Evolutionary conservation across 1,140 invertebrate genomes (phyloP), one percentile per base, ranked within the genome.

Genomic region (Nymphalis io): DNA sequence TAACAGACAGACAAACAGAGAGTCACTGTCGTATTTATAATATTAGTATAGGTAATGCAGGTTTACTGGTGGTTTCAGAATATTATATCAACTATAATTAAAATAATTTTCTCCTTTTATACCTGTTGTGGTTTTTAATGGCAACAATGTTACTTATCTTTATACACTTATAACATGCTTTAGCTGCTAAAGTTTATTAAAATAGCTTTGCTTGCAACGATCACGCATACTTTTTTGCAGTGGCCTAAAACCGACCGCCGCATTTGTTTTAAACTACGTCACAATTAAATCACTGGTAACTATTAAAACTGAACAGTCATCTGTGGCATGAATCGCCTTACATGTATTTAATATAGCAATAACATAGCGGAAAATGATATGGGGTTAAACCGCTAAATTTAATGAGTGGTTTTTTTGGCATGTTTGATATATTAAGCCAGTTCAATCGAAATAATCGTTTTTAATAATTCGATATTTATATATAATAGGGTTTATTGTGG

Each of bases 181-280:
- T 60, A 55, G 68, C 76, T 82, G 81, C 85, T 85, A 85, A 84
- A 81, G 78, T 78, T 83, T 80, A 83, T 84, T 87, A 82, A 84
- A 83, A 83, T 86, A 48, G 44, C 57, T 67, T n/a, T 4, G 13
- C 13, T 44, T 27, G 18, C 51, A 55, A 55, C 21, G 21, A 55
- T 55, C 51, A 55, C 51, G 51, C 51, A 55, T 55, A 55, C 21
- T 27, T 27, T 16, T 51, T 55, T 55, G 21, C 21, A 13, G 21
- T 27, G 20, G 18, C 51, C 61, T 72, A 73, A 72, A 74, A 68
- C 77, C 73, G 70, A 75, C 71, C 15, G 23, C 39, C 4, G 81
- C 75, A 73, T 64, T 74, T 72, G 76, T 84, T 84, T 87, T 85
- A 79, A 79, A 76, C 64, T 75, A 70, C 76, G 82, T 82, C 78